Evolutionary conservation across 2,888 invertebrate species (phyloP).

Genomic region (Callosobruchus maculatus): DNA sequence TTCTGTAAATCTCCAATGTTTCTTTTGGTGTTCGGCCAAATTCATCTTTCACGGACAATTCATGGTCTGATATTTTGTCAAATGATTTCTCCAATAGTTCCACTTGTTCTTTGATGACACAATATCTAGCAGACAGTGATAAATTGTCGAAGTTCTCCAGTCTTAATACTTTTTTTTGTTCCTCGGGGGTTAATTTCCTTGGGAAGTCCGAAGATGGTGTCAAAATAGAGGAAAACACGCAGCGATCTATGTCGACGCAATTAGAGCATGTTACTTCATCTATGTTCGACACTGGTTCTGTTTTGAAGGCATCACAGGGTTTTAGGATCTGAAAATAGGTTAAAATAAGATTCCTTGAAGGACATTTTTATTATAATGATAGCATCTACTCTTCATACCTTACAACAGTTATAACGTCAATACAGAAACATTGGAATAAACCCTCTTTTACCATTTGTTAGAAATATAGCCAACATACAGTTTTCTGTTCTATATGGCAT

Average conservation of each 20-base stretch:
- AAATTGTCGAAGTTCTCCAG: slow-evolving; percentile 42
- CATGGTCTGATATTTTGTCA: slow-evolving; percentile 18
- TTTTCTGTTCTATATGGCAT: no score
- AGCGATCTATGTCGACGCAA: slow-evolving; percentile 39
- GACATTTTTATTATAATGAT: no score
- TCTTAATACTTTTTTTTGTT: slow-evolving; percentile 34
- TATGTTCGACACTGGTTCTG: slow-evolving; percentile 18
- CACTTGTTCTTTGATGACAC: slow-evolving; percentile 35
- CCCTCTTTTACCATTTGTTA: no score
- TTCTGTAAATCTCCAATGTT: slow-evolving; percentile 37
- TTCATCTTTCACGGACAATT: slow-evolving; percentile 29
- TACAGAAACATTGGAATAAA: no score
- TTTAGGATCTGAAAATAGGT: slow-evolving; percentile 21
- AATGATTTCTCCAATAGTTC: slow-evolving; percentile 33
- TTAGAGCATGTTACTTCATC: slow-evolving; percentile 29
- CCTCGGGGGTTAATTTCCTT: slow-evolving; percentile 29
- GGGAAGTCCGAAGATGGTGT: slow-evolving; percentile 21
- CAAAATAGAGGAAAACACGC: slow-evolving; percentile 37
- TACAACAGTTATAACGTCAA: no score
- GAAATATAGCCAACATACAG: no score
- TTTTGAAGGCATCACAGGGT: slow-evolving; percentile 27
- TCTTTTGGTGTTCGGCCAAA: slow-evolving; percentile 35
- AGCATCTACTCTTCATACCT: no score
- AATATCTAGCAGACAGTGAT: slow-evolving; percentile 36
- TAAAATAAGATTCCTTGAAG: no score